Evolutionary conservation across 1,140 invertebrate genomes (phyloP).

Genomic region (Matsumurasca onukii): DNA sequence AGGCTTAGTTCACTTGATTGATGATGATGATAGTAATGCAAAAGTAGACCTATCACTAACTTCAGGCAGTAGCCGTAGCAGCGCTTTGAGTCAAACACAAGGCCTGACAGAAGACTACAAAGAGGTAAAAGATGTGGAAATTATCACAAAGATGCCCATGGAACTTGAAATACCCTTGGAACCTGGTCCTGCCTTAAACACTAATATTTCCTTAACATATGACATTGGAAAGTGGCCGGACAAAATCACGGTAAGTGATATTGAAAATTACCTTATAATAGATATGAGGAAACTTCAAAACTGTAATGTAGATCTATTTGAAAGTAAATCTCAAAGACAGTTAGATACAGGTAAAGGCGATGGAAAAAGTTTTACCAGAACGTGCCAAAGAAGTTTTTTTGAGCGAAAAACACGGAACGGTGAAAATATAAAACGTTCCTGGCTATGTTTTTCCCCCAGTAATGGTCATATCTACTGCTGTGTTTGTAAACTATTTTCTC

Average conservation of each 20-base stretch:
- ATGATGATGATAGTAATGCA: too few relatives aligned
- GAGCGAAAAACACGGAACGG: slow-evolving; percentile 28
- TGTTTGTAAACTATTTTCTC: slow-evolving; percentile 35
- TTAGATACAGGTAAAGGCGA: too few relatives aligned
- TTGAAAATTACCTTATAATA: background rate
- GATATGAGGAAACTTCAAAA: background rate
- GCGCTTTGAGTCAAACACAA: too few relatives aligned
- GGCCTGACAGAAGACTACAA: too few relatives aligned
- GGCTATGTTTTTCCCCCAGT: slow-evolving; percentile 33
- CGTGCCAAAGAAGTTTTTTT: slow-evolving; percentile 17
- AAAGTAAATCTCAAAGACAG: background rate
- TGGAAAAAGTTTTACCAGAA: background rate
- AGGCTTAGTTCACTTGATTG: too few relatives aligned
- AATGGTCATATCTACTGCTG: slow-evolving; percentile 35
- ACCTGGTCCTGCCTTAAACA: too few relatives aligned
- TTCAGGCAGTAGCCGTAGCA: too few relatives aligned
- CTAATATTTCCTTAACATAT: too few relatives aligned
- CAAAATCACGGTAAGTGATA: background rate
- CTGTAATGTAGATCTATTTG: background rate
- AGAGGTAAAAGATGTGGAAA: too few relatives aligned
- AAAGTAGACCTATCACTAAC: too few relatives aligned
- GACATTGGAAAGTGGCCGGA: background rate
- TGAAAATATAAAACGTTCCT: slow-evolving; percentile 34
- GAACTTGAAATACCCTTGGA: too few relatives aligned
- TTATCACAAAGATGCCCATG: too few relatives aligned